Evolutionary conservation across 53 echinoderm and acorn worm species (phyloP).

Genomic region (Paelopatides confundens): DNA sequence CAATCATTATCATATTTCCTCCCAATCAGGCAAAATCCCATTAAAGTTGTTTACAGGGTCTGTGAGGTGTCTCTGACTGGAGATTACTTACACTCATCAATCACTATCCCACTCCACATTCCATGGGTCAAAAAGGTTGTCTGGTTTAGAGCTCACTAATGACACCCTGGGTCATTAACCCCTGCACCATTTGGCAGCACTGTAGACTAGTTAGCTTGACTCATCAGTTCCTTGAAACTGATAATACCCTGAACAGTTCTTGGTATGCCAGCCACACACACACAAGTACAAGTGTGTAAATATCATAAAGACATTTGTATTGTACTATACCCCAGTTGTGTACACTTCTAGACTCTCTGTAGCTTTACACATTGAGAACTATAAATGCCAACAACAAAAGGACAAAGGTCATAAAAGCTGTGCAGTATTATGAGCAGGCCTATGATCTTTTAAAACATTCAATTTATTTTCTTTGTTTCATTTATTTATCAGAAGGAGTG

Average conservation of each 20-base stretch:
- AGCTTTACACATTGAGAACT: background rate
- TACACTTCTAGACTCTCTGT: too few relatives aligned
- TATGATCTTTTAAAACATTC: too few relatives aligned
- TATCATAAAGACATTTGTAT: too few relatives aligned
- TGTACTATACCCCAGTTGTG: too few relatives aligned
- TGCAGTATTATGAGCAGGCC: background rate
- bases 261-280: background rate
- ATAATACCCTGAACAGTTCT: background rate
- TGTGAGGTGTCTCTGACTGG: too few relatives aligned
- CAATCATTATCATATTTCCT: too few relatives aligned
- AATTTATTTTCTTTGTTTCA: too few relatives aligned
- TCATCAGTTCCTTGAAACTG: slow-evolving; percentile 25
- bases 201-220: background rate
- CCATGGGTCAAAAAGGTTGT: slow-evolving; percentile 35
- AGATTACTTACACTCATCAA: background rate
- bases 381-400: background rate
- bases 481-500: too few relatives aligned
- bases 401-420: background rate
- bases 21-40: too few relatives aligned
- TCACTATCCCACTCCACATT: slow-evolving; percentile 33
- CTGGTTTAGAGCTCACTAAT: background rate
- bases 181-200: background rate
- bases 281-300: too few relatives aligned
- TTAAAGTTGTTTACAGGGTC: too few relatives aligned
- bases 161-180: slow-evolving; percentile 28